Percentiles rank a stretch among this genome's conserved stretches.
phyloP scores from a whole-genome alignment of 2,797 vertebrate genomes.

The Percopsis omiscomaycus region DNA sequence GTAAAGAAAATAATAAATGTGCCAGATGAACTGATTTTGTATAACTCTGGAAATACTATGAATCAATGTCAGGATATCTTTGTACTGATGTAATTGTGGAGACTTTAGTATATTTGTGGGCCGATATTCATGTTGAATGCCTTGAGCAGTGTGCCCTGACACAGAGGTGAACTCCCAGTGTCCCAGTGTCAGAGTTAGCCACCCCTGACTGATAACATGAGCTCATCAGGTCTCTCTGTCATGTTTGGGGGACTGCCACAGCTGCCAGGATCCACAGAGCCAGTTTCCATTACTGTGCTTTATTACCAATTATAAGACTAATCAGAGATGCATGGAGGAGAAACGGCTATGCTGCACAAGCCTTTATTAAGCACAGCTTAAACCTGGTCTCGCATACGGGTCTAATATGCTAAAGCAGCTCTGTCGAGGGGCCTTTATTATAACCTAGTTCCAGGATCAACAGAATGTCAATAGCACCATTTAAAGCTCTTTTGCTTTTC shows the following conservation, averaged over 20 bases:
- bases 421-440: conserved; percentile 8
- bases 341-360: conserved; percentile 43
- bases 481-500: conserved; percentile 15
- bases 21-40: conserved; percentile 16
- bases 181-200: conserved; percentile 41
- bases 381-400: conserved; percentile 16
- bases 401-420: conserved; percentile 21
- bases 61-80: conserved; percentile 2
- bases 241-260: conserved; percentile 50
- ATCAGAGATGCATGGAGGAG: conserved; percentile 62
- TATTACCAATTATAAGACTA: conserved; percentile 66
- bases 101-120: too few relatives aligned
- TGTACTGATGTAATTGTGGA: too few relatives aligned
- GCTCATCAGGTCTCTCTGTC: conserved; percentile 62
- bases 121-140: too few relatives aligned
- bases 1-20: conserved; percentile 18
- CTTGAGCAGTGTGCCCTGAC: conserved; percentile 2
- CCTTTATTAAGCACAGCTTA: conserved; percentile 31
- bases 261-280: conserved; percentile 51
- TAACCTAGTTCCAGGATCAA: conserved; percentile 41
- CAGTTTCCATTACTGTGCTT: conserved; percentile 60
- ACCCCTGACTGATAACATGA: conserved; percentile 58
- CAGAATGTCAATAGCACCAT: conserved; percentile 34
- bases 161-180: conserved; percentile 15
- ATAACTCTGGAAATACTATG: conserved; percentile 2